Base-by-base conservation (phyloP, 2,888 invertebrate genomes). In the Euphydryas editha region DNA sequence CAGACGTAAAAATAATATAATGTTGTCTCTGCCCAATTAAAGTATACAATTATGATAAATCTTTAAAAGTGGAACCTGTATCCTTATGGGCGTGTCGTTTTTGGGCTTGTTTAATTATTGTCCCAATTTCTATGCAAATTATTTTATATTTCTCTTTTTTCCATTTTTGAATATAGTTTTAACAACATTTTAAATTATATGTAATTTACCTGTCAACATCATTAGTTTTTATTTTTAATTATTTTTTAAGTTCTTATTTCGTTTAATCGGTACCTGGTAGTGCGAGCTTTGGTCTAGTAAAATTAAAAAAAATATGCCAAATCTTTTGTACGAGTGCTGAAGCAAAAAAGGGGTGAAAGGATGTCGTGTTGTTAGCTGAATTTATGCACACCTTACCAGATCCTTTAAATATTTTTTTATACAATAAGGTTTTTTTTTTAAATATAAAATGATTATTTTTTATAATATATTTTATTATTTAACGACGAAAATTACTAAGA, bases 51-150 rank as follows among this genome's bases (percentile, higher is more conserved):
- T 18, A 17, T 61, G 24, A 36, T 46, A 54, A 46, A 46, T 59
- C 30, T 59, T 24, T 59, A 56, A 39, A 18, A 44, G 54, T 49
- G 15, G 39, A 58, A 4, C 18, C 42, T 44, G 56, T 47, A 63
- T 62, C 15, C 37, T 39, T 59, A 39, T 56, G 37, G 59, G 59
- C 59, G 62, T 39, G 59, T 49, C 58, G 63, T 56, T 42, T 42
- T 56, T 59, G 59, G 18, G 62, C 20, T 46, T 62, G 30, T 36
- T 17, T 54, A 36, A 59, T 63, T 67, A 67, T 46, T 18, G 11
- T 56, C 55, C 30, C 42, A 59, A 63, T 67, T 63, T 59, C 42
- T 63, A 67, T 63, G 55, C 36, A 67, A 67, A 67, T 67, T 15
- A 51, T 24, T 24, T 24, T 15, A 15, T 21, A 10, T 46, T 7